phyloP scores from a whole-genome alignment of 2,113 vertebrate species.

The Chunga burmeisteri region DNA sequence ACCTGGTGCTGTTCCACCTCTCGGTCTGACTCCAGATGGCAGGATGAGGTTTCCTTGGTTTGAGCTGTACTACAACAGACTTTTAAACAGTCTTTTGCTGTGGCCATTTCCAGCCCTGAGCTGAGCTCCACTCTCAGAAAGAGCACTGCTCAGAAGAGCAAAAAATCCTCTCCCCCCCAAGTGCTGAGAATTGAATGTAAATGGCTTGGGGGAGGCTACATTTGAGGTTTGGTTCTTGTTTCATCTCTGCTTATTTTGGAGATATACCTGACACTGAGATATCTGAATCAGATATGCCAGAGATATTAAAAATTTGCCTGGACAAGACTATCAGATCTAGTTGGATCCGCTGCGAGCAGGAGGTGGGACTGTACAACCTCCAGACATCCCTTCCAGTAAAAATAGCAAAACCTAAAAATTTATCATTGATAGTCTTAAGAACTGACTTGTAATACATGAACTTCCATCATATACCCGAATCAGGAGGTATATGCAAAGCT shows the following conservation, averaged over 20 bases:
- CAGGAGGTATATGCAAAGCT: neutral
- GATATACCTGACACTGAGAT: neutral
- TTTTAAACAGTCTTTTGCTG: neutral
- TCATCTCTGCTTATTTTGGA: neutral
- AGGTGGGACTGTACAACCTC: neutral
- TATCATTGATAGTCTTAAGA: neutral
- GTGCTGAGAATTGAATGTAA: neutral
- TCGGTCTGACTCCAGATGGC: constrained; percentile 39
- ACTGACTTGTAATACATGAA: neutral
- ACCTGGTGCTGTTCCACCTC: constrained; percentile 18
- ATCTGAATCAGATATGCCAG: neutral
- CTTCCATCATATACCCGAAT: neutral
- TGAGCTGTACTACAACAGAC: neutral
- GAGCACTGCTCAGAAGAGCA: neutral
- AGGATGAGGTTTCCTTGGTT: constrained; percentile 29
- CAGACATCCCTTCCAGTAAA: neutral
- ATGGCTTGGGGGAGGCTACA: neutral
- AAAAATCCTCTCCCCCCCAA: neutral
- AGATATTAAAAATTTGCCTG: neutral
- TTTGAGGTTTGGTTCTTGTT: neutral
- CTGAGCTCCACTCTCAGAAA: neutral
- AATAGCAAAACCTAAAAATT: neutral
- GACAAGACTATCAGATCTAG: neutral
- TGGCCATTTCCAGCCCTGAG: neutral
- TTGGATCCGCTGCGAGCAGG: neutral